Evolutionary conservation across 2,888 invertebrate species (phyloP), one percentile per base, ranked within the genome.

Genomic region (Agrilus cyanescens): DNA sequence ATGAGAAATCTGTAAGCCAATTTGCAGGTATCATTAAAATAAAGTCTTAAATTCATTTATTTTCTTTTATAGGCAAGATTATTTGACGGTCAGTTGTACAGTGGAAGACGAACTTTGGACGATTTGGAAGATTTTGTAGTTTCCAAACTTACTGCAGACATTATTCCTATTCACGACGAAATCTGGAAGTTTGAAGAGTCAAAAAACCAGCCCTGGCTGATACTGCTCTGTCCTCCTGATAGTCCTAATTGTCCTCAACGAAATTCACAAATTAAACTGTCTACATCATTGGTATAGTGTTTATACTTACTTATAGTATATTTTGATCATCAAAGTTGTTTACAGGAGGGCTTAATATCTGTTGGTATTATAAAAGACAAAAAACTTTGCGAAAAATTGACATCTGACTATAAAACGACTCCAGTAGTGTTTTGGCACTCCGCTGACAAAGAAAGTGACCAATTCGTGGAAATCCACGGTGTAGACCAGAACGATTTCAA

Each of bases 221-320:
- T 79, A 44, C 72, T 75, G 53, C 75, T 66, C 58, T 82, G 72
- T 68, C 68, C 56, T 60, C 70, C 74, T 13, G 61, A 73, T 32
- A 73, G 72, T 45, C 68, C 70, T 12, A 52, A 52, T 53, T 77
- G 78, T 54, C 65, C 79, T 12, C 72, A 74, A 37, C 63, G 64
- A 10, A 69, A 73, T 51, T 72, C 73, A 2, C 64, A 75, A 32
- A 67, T 72, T 3, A 84, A 85, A 64, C 67, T 88, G 30, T 78
- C 85, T 37, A 80, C 80, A 39, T 80, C 78, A 64, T 71, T 90
- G 71, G 86, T 85, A 67, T 8, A 31, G 25, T 32, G 8, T 37
- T 40, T 16, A 32, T 37, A 13, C 12, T 4, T 32, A 32, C 1
- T 25, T 2, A 15, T 4, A 12, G n/a, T 32, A 29, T 34, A 39